Evolutionary conservation across 2,888 invertebrate species (phyloP).

Genomic region (Elegia similella): DNA sequence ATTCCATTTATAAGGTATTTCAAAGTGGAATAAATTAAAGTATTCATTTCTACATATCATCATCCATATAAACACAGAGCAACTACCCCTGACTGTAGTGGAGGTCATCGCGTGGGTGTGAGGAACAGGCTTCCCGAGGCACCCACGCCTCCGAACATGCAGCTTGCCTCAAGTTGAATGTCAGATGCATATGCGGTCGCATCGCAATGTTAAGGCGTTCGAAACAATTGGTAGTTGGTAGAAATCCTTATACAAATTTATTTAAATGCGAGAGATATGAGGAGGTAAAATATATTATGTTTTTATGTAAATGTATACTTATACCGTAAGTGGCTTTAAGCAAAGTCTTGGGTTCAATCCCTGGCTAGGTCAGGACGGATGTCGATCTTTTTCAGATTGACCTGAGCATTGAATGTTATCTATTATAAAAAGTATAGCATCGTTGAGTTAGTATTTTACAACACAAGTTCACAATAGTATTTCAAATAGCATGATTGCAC

Average conservation of each 20-base stretch:
- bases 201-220: conserved; percentile 4
- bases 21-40: background rate
- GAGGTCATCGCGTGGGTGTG: conserved; percentile 67
- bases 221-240: conserved; percentile 9
- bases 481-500: no score
- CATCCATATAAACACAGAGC: conserved; percentile 34
- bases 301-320: no score
- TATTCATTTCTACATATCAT: conserved; percentile 28
- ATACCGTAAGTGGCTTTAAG: no score
- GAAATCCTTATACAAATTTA: background rate
- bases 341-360: no score
- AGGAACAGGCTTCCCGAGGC: conserved; percentile 57
- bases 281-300: background rate
- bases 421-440: no score
- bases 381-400: no score
- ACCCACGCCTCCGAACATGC: conserved; percentile 60
- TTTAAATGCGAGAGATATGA: background rate
- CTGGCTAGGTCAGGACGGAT: no score
- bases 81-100: conserved; percentile 46
- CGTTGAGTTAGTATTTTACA: no score
- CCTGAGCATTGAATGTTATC: no score
- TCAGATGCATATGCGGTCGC: conserved; percentile 28
- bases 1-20: background rate
- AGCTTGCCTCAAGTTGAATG: conserved; percentile 56
- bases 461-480: no score